These are phyloP conservation scores for Theristicus caerulescens DNA, from an alignment of 2,113 vertebrate genomes.

Conservation along the genomic window DNA sequence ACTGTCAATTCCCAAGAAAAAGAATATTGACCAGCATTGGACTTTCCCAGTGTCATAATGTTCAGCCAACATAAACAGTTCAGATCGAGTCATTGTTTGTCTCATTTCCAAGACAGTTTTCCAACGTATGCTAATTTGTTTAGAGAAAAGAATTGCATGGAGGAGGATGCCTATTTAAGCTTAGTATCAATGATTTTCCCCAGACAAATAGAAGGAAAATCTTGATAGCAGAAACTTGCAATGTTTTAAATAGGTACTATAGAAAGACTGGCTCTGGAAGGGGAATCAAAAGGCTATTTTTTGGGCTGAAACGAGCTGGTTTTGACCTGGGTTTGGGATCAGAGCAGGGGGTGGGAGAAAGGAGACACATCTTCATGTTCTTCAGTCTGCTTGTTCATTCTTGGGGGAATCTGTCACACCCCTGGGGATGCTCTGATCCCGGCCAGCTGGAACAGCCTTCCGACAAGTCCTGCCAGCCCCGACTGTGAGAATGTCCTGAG, in stretches of 20 bases:
- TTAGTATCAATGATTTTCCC: constrained; percentile 24
- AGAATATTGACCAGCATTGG: constrained; percentile 1
- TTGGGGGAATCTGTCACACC: constrained; percentile 65
- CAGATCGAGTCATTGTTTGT: background rate
- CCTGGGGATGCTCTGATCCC: constrained; percentile 57
- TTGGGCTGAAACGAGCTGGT: background rate
- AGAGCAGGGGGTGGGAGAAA: constrained; percentile 35
- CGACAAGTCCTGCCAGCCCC: background rate
- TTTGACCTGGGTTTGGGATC: constrained; percentile 41
- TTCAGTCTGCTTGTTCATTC: constrained; percentile 60
- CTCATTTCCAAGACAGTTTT: constrained; percentile 45
- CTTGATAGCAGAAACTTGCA: background rate
- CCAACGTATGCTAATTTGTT: constrained; percentile 37
- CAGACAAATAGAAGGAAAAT: constrained; percentile 1
- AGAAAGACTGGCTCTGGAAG: constrained; percentile 2
- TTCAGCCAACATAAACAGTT: constrained; percentile 38
- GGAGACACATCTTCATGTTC: constrained; percentile 60
- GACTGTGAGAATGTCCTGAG: constrained; percentile 67
- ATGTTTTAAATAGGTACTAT: background rate
- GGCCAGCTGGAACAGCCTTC: constrained; percentile 59
- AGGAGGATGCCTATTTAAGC: constrained; percentile 4
- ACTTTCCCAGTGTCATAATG: constrained; percentile 40
- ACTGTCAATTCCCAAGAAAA: constrained; percentile 37
- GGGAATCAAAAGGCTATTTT: constrained; percentile 21
- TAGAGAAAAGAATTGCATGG: background rate